Evolutionary conservation across 2,797 vertebrate genomes (phyloP).

Genomic region (Leucoraja ocellata): DNA sequence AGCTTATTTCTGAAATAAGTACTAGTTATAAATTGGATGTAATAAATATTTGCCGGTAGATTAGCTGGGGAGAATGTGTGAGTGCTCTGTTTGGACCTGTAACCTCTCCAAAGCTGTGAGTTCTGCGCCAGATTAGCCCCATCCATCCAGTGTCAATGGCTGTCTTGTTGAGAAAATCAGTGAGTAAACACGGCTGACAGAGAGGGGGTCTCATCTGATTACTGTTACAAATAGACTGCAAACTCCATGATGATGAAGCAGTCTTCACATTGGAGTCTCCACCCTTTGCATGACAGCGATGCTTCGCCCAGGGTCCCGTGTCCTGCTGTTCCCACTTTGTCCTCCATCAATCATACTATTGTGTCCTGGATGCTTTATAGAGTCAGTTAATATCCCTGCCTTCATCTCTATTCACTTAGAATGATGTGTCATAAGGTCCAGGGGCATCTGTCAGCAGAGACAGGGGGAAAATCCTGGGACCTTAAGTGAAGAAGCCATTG

Average conservation of each 20-base stretch:
- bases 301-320: constrained; percentile 78
- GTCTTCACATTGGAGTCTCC: constrained; percentile 60
- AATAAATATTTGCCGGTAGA: constrained; percentile 99
- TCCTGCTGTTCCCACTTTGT: constrained; percentile 98
- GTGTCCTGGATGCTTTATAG: constrained; percentile 96
- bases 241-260: constrained; percentile 77
- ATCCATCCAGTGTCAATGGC: constrained; percentile 98
- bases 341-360: constrained; percentile 98
- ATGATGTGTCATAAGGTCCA: constrained; percentile 80
- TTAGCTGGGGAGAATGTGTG: constrained; percentile 88
- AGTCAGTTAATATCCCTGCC: constrained; percentile 96
- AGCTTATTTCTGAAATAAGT: constrained; percentile 61
- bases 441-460: constrained; percentile 67
- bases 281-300: constrained; percentile 59
- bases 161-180: constrained; percentile 99
- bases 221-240: constrained; percentile 97
- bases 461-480: constrained; percentile 52
- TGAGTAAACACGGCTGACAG: constrained; percentile 98
- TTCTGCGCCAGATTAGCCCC: constrained; percentile 93
- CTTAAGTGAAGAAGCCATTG: constrained; percentile 42
- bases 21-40: constrained; percentile 82
- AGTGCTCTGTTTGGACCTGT: constrained; percentile 83
- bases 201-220: constrained; percentile 82
- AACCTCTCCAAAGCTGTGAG: constrained; percentile 85
- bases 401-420: constrained; percentile 96